A percentile compares a stretch with the other conserved stretches of the same genome.
These are phyloP conservation scores for Lemur catta DNA, from an alignment of 2,797 vertebrate species.

Conservation along the genomic window DNA sequence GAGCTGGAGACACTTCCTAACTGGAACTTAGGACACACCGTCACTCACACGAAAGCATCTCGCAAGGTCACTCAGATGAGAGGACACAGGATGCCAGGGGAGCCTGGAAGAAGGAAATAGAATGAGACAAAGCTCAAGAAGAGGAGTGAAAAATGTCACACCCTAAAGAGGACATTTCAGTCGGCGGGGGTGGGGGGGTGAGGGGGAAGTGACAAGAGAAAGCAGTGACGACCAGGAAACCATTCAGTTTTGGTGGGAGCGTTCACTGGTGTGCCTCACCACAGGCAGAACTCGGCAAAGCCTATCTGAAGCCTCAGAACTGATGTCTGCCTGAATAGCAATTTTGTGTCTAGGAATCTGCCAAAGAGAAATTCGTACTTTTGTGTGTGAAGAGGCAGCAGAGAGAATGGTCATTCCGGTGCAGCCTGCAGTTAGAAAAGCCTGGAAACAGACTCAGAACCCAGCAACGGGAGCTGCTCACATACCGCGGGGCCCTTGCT, in stretches of 20 bases:
- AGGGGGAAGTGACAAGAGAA: not conserved
- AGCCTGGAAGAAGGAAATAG: not conserved
- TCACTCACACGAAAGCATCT: not conserved
- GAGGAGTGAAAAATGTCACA: not conserved
- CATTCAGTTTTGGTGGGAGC: too few species aligned
- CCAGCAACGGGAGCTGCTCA: too few species aligned
- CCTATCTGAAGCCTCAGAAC: not conserved
- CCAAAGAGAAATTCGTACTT: not conserved
- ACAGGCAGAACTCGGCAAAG: not conserved
- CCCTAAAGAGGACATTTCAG: not conserved
- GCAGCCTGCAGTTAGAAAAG: not conserved
- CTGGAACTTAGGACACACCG: not conserved
- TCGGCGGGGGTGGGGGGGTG: fast-evolving
- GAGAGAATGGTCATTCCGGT: not conserved
- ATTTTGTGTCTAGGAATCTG: not conserved
- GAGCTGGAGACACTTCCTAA: not conserved
- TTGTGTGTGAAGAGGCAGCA: not conserved
- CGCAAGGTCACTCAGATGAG: not conserved
- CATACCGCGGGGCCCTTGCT: not conserved
- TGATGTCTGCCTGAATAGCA: not conserved
- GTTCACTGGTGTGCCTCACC: not conserved
- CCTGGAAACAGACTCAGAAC: not conserved
- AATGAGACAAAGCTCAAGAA: fast-evolving
- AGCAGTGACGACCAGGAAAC: not conserved
- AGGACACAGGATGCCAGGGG: not conserved